These are phyloP conservation scores for Eurystomus glaucurus DNA, from an alignment of 2,797 vertebrate species.

Conservation along the genomic window DNA sequence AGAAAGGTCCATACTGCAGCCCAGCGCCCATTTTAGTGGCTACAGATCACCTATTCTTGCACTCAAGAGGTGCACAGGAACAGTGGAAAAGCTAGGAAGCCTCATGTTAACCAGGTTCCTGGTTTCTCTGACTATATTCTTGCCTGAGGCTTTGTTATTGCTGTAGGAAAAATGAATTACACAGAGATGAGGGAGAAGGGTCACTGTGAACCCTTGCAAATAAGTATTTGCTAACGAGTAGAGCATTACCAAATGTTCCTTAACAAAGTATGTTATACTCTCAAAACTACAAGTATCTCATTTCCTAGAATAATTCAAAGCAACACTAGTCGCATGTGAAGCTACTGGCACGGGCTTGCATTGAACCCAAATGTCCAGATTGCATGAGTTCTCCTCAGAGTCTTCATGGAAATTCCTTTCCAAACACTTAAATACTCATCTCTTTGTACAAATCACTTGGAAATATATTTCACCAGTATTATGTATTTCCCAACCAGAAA, in stretches of 20 bases:
- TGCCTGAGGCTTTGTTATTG: not conserved
- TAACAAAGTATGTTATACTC: not conserved
- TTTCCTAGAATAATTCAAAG: slow-evolving; percentile 31
- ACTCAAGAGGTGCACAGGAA: not conserved
- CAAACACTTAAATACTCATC: not conserved
- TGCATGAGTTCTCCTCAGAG: not conserved
- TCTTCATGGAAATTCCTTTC: not conserved
- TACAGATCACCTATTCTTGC: not conserved
- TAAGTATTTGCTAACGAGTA: not conserved
- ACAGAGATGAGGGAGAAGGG: not conserved
- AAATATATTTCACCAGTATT: not conserved
- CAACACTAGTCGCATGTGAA: not conserved
- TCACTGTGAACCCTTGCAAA: not conserved
- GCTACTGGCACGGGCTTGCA: not conserved
- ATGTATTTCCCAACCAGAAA: not conserved
- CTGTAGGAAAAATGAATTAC: not conserved
- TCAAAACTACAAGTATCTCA: not conserved
- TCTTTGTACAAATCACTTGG: not conserved
- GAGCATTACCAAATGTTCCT: not conserved
- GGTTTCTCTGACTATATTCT: not conserved
- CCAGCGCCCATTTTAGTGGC: not conserved
- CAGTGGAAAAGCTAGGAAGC: not conserved
- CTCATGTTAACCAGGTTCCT: not conserved
- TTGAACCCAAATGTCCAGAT: not conserved
- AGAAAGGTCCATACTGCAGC: not conserved